A percentile compares a stretch with the other conserved stretches of the same genome.
These are phyloP conservation scores for Oscheius sp. DNA, from an alignment of 1,140 invertebrate species.

Conservation along the genomic window DNA sequence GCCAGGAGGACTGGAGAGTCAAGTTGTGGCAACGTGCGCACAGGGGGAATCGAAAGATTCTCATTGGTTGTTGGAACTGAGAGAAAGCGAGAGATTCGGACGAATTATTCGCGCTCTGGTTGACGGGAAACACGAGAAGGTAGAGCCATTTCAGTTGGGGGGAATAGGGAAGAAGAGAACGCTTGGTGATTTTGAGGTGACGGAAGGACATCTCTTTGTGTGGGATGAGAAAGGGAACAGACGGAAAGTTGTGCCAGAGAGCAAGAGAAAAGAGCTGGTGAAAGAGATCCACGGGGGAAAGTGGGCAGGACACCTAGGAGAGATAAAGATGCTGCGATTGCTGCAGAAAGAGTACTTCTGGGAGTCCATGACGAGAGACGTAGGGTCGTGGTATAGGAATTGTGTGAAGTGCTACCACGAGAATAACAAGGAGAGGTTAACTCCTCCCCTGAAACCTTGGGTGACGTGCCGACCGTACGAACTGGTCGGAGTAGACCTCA, in stretches of 20 bases:
- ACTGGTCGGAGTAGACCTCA: conserved; percentile 2
- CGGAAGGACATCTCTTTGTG: not conserved
- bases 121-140: no score
- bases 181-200: not conserved
- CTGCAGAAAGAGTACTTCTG: conserved; percentile 5
- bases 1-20: no score
- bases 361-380: not conserved
- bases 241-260: not conserved
- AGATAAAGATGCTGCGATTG: not conserved
- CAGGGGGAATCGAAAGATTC: no score
- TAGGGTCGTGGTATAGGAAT: not conserved
- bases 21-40: no score
- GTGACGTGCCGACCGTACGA: not conserved
- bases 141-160: no score
- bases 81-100: no score
- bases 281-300: not conserved
- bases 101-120: no score
- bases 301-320: conserved; percentile 1
- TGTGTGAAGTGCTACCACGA: not conserved
- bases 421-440: not conserved
- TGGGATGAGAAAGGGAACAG: not conserved
- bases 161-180: no score
- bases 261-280: not conserved
- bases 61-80: no score
- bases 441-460: not conserved